Percentiles rank a stretch among this genome's conserved stretches.
Evolutionary conservation across 2,888 invertebrate species (phyloP).

Genomic region (Osmoderma eremita): DNA sequence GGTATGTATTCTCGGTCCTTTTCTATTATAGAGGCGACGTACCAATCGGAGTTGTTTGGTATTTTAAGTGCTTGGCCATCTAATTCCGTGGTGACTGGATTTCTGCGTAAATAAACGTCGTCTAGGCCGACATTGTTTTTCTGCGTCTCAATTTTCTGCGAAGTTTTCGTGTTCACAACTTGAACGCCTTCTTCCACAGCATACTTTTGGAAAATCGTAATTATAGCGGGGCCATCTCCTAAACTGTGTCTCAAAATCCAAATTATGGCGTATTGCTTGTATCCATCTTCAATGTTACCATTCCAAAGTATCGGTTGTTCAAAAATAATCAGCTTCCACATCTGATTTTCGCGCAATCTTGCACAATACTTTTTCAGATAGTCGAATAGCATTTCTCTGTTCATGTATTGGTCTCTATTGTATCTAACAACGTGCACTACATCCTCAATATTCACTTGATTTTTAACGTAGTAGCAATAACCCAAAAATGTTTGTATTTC

Average conservation of each 20-base stretch:
- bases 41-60: neutral
- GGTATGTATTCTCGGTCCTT: neutral
- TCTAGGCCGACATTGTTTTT: neutral
- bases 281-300: neutral
- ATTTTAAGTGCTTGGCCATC: slow-evolving; percentile 21
- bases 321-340: slow-evolving; percentile 21
- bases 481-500: neutral
- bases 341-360: slow-evolving; percentile 2
- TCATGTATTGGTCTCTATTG: slow-evolving; percentile 20
- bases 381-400: slow-evolving; percentile 10
- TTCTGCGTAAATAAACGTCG: slow-evolving; percentile 1
- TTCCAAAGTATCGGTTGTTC: slow-evolving; percentile 19
- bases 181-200: neutral
- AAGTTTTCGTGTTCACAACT: neutral
- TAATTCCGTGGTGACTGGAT: slow-evolving; percentile 11
- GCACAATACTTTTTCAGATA: slow-evolving; percentile 13
- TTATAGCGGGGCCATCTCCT: slow-evolving; percentile 10
- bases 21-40: slow-evolving; percentile 14
- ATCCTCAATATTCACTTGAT: slow-evolving; percentile 20
- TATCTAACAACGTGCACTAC: slow-evolving; percentile 4
- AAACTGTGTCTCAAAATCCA: slow-evolving; percentile 17
- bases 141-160: neutral
- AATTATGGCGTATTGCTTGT: slow-evolving; percentile 18
- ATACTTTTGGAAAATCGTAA: slow-evolving; percentile 18
- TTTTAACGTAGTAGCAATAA: slow-evolving; percentile 19